Conservation (phyloP, 2,888 invertebrate species). For the Caenorhabditis uteleia region DNA sequence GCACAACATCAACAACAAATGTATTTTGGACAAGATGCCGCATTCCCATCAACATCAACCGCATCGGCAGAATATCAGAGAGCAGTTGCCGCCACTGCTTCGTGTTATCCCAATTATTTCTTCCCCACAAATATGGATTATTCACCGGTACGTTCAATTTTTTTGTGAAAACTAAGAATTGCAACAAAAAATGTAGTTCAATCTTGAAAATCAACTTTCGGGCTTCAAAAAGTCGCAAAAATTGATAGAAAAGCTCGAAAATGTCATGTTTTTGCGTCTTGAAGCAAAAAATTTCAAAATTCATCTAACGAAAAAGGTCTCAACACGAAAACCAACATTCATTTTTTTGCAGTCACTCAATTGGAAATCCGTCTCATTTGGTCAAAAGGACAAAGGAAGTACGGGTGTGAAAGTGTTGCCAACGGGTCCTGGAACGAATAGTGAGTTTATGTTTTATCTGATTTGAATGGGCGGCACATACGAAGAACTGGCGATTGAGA, state of each 20-base stretch:
- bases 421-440: conserved; percentile 54
- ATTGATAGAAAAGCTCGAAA: too few species aligned
- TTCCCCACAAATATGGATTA: conserved; percentile 34
- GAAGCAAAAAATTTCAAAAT: too few species aligned
- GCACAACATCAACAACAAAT: too few species aligned
- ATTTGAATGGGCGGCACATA: too few species aligned
- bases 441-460: conserved; percentile 38
- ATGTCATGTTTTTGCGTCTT: too few species aligned
- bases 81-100: conserved; percentile 11
- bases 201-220: too few species aligned
- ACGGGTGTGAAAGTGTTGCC: conserved; percentile 14
- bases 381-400: neutral
- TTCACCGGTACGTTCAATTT: conserved; percentile 9
- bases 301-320: too few species aligned
- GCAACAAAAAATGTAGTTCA: neutral
- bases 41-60: conserved; percentile 24
- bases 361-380: conserved; percentile 18
- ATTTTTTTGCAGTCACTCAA: conserved; percentile 20
- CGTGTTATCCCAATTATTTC: conserved; percentile 22
- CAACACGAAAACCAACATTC: too few species aligned
- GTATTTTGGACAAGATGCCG: too few species aligned
- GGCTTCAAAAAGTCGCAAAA: too few species aligned
- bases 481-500: too few species aligned
- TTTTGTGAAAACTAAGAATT: neutral
- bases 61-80: conserved; percentile 25